phyloP scores from a whole-genome alignment of 2,113 vertebrate genomes.

The Poecilia latipinna region DNA sequence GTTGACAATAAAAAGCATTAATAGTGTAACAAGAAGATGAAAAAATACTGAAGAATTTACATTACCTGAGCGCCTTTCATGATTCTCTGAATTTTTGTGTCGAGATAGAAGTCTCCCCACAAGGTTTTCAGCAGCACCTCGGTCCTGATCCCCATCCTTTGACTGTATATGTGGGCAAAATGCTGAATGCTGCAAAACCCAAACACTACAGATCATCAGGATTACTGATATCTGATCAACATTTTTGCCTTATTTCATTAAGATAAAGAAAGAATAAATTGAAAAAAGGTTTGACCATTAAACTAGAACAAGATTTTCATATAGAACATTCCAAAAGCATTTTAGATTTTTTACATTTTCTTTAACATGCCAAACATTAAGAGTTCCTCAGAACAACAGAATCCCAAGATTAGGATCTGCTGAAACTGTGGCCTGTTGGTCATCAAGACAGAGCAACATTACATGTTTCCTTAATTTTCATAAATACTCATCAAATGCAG shows the following conservation, averaged over 20 bases:
- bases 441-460: no score
- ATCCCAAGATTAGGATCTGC: no score
- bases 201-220: not conserved
- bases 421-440: no score
- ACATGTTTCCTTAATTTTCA: no score
- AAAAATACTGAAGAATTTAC: not conserved
- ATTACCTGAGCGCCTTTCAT: slow-evolving; percentile 96
- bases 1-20: not conserved
- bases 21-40: not conserved
- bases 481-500: no score
- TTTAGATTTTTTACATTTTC: no score
- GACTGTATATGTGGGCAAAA: slow-evolving; percentile 92
- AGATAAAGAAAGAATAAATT: not conserved
- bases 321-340: no score
- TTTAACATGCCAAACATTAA: no score
- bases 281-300: not conserved
- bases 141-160: slow-evolving; percentile 89
- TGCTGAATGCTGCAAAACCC: slow-evolving; percentile 86
- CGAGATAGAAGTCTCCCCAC: slow-evolving; percentile 97
- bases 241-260: not conserved
- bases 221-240: not conserved
- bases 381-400: no score
- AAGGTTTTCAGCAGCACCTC: slow-evolving; percentile 90
- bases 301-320: not conserved
- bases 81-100: slow-evolving; percentile 93